Evolutionary conservation across 2,888 invertebrate genomes (phyloP).

Genomic region (Diarsia mendica): DNA sequence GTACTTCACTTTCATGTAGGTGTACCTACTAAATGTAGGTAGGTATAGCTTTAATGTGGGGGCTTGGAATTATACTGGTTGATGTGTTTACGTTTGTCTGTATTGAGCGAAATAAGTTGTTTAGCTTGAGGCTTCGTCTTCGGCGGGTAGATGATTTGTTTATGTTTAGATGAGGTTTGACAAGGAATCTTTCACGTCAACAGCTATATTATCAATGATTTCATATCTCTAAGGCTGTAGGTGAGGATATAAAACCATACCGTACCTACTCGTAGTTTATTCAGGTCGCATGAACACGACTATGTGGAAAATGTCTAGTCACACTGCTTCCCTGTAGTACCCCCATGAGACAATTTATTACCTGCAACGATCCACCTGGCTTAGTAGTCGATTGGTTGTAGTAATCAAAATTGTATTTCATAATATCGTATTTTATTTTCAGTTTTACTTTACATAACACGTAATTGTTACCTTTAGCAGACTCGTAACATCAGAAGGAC

Average conservation of each 20-base stretch:
- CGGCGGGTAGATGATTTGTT: background rate
- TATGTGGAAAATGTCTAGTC: background rate
- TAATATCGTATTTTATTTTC: background rate
- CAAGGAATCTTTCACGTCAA: background rate
- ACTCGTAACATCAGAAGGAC: background rate
- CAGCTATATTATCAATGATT: background rate
- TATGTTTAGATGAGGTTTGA: background rate
- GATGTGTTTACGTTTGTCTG: conserved; percentile 1
- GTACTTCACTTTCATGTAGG: conserved; percentile 30
- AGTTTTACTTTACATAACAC: background rate
- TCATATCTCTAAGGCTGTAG: background rate
- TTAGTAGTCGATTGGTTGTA: background rate
- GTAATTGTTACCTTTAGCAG: background rate
- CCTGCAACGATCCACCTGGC: background rate
- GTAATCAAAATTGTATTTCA: background rate
- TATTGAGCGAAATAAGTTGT: conserved; percentile 2
- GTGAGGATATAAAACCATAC: no score
- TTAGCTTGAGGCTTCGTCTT: background rate
- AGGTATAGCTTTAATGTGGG: conserved; percentile 34
- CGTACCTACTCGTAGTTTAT: no score
- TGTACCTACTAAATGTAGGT: conserved; percentile 3
- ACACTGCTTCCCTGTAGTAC: background rate
- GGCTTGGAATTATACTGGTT: conserved; percentile 8
- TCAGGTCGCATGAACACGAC: no score
- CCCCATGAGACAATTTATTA: background rate